These are phyloP conservation scores for Pangasius macronema DNA, from an alignment of 2,797 vertebrate genomes.

Conservation along the genomic window DNA sequence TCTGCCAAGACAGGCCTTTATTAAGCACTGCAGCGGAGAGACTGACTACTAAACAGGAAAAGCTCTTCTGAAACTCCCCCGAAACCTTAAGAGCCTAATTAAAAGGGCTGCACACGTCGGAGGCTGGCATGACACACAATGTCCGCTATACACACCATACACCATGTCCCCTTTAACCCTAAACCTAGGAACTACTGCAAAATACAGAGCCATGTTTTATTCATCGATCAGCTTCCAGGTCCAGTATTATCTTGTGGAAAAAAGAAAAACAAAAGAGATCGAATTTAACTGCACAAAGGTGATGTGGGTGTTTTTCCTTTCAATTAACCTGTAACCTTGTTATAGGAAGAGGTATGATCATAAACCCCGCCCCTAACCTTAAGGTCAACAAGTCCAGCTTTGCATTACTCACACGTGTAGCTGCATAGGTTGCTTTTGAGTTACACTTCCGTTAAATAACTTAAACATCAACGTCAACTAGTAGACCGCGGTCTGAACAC, in stretches of 20 bases:
- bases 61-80: constrained; percentile 13
- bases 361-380: not conserved
- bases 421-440: too few species aligned
- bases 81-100: constrained; percentile 31
- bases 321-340: not conserved
- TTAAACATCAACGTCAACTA: too few species aligned
- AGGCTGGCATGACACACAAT: not conserved
- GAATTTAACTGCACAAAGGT: not conserved
- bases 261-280: not conserved
- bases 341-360: not conserved
- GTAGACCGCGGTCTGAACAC: not conserved
- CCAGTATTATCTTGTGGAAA: not conserved
- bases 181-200: not conserved
- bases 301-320: not conserved
- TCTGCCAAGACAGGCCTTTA: constrained; percentile 70
- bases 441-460: not conserved
- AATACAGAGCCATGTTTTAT: not conserved
- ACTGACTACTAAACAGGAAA: constrained; percentile 48
- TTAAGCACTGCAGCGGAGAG: constrained; percentile 55
- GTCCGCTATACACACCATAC: not conserved
- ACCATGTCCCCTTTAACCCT: not conserved
- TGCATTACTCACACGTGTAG: not conserved
- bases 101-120: constrained; percentile 18
- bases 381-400: not conserved
- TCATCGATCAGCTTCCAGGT: not conserved